Conservation (phyloP, 2,797 vertebrate genomes). For the Dendrocincla fuliginosa region DNA sequence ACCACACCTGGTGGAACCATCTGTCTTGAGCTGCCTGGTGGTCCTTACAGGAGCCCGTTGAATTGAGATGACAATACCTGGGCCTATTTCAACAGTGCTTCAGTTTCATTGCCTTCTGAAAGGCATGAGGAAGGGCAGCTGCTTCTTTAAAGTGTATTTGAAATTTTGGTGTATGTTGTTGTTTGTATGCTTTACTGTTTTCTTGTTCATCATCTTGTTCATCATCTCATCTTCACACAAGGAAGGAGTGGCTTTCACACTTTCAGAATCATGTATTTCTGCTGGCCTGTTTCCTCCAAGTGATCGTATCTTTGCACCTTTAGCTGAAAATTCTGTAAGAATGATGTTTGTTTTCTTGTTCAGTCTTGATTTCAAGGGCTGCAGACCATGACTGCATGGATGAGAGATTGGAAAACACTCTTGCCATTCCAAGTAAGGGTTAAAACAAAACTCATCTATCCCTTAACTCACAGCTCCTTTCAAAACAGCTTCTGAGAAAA, state of each 20-base stretch:
- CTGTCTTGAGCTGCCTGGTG: neutral
- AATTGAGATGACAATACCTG: neutral
- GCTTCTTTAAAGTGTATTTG: neutral
- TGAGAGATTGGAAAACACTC: neutral
- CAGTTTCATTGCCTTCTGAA: neutral
- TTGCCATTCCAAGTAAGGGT: neutral
- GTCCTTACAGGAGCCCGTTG: neutral
- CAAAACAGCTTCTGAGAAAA: neutral
- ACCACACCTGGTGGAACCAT: neutral
- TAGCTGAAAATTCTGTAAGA: neutral
- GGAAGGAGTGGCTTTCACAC: neutral
- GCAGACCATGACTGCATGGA: neutral
- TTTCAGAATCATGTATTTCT: neutral
- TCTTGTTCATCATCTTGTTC: neutral
- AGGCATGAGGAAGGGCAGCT: neutral
- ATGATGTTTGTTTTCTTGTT: neutral
- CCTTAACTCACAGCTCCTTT: neutral
- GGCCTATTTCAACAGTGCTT: neutral
- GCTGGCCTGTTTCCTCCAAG: neutral
- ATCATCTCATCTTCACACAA: rapidly evolving
- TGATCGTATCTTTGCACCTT: neutral
- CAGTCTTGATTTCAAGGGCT: neutral
- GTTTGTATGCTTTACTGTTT: neutral
- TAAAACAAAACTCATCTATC: neutral
- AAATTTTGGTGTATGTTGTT: neutral